These are phyloP conservation scores for Hippocampus barbouri DNA, from an alignment of 2,113 vertebrate species.

Conservation along the genomic window DNA sequence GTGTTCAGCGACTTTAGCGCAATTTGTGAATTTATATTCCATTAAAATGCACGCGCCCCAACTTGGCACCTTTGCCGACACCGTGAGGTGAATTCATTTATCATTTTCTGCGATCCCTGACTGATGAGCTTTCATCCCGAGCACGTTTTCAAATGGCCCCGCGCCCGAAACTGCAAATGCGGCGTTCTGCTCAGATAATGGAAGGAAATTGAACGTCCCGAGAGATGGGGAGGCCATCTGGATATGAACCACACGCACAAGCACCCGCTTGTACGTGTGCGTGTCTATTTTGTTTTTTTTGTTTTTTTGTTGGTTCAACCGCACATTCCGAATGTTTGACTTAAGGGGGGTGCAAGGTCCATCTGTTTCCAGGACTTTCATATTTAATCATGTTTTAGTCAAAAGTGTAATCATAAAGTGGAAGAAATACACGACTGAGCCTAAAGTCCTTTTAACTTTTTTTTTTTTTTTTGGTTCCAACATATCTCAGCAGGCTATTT, in stretches of 20 bases:
- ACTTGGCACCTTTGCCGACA: neutral
- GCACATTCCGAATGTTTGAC: constrained; percentile 33
- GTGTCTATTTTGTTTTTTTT: neutral
- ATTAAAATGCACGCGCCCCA: neutral
- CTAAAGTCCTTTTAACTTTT: constrained; percentile 6
- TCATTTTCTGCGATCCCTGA: constrained; percentile 50
- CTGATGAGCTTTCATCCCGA: constrained; percentile 31
- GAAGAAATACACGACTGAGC: neutral
- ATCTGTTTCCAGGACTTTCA: constrained; percentile 44
- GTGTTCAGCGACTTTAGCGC: too few species aligned
- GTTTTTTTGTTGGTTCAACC: constrained; percentile 26
- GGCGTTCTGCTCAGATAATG: constrained; percentile 43
- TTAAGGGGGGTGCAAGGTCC: constrained; percentile 41
- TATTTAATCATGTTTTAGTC: constrained; percentile 24
- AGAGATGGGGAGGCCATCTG: constrained; percentile 56
- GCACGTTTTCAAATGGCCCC: constrained; percentile 46
- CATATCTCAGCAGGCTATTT: constrained; percentile 1
- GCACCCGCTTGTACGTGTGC: constrained; percentile 10
- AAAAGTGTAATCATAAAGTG: constrained; percentile 4
- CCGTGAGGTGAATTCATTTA: constrained; percentile 12
- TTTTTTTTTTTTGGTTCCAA: neutral
- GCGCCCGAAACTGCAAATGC: constrained; percentile 47
- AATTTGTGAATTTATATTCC: neutral
- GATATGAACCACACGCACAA: constrained; percentile 11
- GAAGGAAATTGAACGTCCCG: constrained; percentile 44